phyloP scores from a whole-genome alignment of 2,797 vertebrate genomes.

The Heterohyrax brucei region DNA sequence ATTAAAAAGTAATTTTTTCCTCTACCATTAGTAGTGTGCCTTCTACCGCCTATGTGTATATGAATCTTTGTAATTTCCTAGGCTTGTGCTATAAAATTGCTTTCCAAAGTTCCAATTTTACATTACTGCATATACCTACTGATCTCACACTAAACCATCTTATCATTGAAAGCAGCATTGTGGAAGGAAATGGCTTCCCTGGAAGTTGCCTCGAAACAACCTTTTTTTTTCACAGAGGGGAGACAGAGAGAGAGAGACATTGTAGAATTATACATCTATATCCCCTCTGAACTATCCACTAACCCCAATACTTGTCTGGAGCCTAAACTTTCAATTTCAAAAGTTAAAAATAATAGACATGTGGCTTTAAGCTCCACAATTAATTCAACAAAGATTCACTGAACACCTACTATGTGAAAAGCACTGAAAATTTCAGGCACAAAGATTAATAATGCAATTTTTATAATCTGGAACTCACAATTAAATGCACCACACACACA shows the following conservation, averaged over 20 bases:
- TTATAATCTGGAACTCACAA: constrained; percentile 61
- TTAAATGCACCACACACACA: constrained; percentile 45
- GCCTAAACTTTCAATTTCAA: constrained; percentile 41
- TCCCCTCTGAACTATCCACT: background rate
- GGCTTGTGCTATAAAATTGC: constrained; percentile 42
- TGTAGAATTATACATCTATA: constrained; percentile 37
- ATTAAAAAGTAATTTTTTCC: constrained; percentile 29
- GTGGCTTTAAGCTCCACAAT: constrained; percentile 46
- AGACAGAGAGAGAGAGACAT: background rate
- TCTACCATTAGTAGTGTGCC: background rate
- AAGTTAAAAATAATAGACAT: background rate
- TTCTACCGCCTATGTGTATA: background rate
- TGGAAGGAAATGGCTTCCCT: constrained; percentile 41
- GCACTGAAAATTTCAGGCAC: background rate
- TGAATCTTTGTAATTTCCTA: constrained; percentile 48
- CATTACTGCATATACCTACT: background rate
- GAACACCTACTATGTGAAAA: constrained; percentile 53
- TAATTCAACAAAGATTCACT: constrained; percentile 65
- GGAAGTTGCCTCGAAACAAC: constrained; percentile 37
- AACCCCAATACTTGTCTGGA: constrained; percentile 34
- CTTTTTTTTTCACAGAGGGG: background rate
- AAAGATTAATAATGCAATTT: constrained; percentile 51
- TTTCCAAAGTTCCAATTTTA: constrained; percentile 68
- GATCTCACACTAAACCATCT: background rate
- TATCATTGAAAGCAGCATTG: constrained; percentile 5